Percentiles rank a stretch among this genome's conserved stretches.
Evolutionary conservation across 2,888 invertebrate species (phyloP).

Genomic region (Drosophila eohydei): DNA sequence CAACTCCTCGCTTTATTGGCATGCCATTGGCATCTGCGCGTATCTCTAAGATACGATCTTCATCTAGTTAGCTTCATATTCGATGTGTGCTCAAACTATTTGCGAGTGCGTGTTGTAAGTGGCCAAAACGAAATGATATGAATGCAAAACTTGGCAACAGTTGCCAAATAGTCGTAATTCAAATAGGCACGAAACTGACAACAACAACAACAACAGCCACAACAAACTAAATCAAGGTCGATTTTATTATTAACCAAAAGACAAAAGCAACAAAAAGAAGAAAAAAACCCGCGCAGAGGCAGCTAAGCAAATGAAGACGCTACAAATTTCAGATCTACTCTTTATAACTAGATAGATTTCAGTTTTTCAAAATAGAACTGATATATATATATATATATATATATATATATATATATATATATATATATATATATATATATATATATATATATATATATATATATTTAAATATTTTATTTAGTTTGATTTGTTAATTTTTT

Average conservation of each 20-base stretch:
- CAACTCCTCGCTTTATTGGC: not conserved
- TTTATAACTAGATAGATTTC: not conserved
- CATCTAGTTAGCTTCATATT: slow-evolving; percentile 15
- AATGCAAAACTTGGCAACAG: slow-evolving; percentile 69
- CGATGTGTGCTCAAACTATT: slow-evolving; percentile 50
- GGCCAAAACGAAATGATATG: slow-evolving; percentile 40
- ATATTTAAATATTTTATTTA: not conserved
- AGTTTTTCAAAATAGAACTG: not conserved
- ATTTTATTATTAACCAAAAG: slow-evolving; percentile 69
- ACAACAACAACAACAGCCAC: slow-evolving; percentile 29
- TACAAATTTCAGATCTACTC: slow-evolving; percentile 5
- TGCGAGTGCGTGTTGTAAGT: slow-evolving; percentile 58
- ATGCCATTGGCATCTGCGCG: not conserved
- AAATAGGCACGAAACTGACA: slow-evolving; percentile 61
- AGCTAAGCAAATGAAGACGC: slow-evolving; percentile 14
- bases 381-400: not conserved
- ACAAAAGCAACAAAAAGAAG: slow-evolving; percentile 35
- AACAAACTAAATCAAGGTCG: slow-evolving; percentile 80
- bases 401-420: too few species aligned
- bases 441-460: not conserved
- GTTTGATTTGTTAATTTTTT: not conserved
- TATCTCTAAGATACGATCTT: not conserved
- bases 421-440: not conserved
- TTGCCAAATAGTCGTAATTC: slow-evolving; percentile 68
- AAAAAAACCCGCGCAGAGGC: slow-evolving; percentile 33